Evolutionary conservation across 2,113 vertebrate species (phyloP), one percentile per base, ranked within the genome.

Genomic region (Pholis gunnellus): DNA sequence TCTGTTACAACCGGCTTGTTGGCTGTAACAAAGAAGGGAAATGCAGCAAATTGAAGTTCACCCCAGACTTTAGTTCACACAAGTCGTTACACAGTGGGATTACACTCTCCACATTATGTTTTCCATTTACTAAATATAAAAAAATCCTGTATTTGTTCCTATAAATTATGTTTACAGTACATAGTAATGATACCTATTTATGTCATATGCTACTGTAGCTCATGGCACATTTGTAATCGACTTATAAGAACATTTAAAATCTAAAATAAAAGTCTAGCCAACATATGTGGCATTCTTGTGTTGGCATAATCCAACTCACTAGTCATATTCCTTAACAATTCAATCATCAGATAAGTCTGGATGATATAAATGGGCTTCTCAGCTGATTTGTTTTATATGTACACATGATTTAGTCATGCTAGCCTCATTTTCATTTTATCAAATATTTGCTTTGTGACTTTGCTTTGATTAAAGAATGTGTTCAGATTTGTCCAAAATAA

Each of bases 391-490:
- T 60, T 52, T 34, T 1, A 65, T 75, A 60, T 48, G 7, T 68
- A 57, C 27, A 78, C 4, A 63, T 17, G 15, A 71, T 59, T 68
- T 46, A 14, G 29, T 2, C 27, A 52, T 34, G n/a, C 4, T 27
- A 34, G 1, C 14, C 40, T 38, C 52, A 60, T 50, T 72, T 68
- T 63, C 13, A 61, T 22, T 25, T 56, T 54, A 68, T 81, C 64
- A 48, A 9, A 63, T 73, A 68, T 69, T 86, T 77, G 61, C 11
- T 69, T 46, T 69, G 44, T 57, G 34, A 68, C 34, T 14, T 27
- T 31, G 34, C 5, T 36, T 44, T 72, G 42, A 76, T 67, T 44
- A 75, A 72, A 57, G 42, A 38, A n/a, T 20, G 1, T 34, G 50
- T 7, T 76, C 25, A 42, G 3, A 36, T 79, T 75, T 38, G n/a